Conservation (phyloP, 2,113 vertebrate genomes). For the Egretta garzetta region DNA sequence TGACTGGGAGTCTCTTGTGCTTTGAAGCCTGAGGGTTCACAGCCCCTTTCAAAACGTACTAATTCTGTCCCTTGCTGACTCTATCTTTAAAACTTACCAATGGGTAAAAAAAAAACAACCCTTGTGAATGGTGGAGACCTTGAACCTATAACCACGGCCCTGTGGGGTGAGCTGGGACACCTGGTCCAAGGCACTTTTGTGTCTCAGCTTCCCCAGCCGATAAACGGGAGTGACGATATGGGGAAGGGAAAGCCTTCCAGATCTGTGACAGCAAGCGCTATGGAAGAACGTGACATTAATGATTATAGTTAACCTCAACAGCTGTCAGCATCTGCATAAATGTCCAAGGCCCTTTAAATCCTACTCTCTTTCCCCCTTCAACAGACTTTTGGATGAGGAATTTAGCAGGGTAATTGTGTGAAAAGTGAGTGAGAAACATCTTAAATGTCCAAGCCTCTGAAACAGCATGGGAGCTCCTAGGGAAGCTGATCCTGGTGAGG, state of each 20-base stretch:
- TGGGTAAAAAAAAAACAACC: not conserved
- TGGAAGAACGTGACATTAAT: no score
- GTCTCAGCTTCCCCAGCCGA: not conserved
- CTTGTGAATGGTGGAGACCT: not conserved
- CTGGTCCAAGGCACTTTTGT: not conserved
- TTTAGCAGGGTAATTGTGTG: not conserved
- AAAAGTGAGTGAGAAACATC: not conserved
- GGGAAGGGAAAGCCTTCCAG: not conserved
- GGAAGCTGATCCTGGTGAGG: not conserved
- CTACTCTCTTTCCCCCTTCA: not conserved
- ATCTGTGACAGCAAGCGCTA: not conserved
- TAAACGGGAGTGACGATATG: not conserved
- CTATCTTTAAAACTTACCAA: not conserved
- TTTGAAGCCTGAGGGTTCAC: not conserved
- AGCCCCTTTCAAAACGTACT: not conserved
- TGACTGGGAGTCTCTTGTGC: not conserved
- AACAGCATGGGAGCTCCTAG: not conserved
- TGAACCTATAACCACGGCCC: not conserved
- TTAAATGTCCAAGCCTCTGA: not conserved
- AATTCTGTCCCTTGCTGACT: not conserved
- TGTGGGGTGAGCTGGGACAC: not conserved
- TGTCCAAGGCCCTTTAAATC: not conserved
- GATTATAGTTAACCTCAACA: not conserved
- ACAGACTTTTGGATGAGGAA: not conserved
- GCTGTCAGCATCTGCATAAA: not conserved